Percentiles rank a stretch among this genome's conserved stretches.
phyloP scores from a whole-genome alignment of 2,113 vertebrate genomes.

The Misgurnus mizolepis region DNA sequence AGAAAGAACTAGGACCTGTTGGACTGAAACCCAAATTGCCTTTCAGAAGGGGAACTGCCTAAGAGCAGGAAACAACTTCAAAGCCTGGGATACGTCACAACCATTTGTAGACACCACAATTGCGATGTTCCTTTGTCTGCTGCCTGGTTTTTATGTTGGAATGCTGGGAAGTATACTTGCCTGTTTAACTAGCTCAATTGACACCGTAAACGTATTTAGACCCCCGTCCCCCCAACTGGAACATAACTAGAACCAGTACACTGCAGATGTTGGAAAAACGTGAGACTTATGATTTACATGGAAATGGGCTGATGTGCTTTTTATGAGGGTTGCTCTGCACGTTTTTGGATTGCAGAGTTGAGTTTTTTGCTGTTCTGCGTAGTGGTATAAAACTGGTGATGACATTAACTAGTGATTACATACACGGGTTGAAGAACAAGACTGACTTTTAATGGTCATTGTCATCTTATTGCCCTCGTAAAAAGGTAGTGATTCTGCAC shows the following conservation, averaged over 20 bases:
- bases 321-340: background rate
- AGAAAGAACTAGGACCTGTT: conserved; percentile 42
- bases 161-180: conserved; percentile 52
- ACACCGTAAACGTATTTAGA: background rate
- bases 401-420: too few relatives aligned
- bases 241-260: conserved; percentile 28
- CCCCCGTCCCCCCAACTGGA: background rate
- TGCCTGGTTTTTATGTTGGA: conserved; percentile 62
- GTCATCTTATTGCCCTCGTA: background rate
- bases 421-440: background rate
- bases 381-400: too few relatives aligned
- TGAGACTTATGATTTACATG: background rate
- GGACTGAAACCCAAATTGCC: conserved; percentile 48
- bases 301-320: background rate
- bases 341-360: too few relatives aligned
- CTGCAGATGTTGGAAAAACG: conserved; percentile 18
- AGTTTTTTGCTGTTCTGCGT: too few relatives aligned
- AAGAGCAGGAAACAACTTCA: conserved; percentile 65
- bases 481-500: background rate
- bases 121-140: conserved; percentile 61
- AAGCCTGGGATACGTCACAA: conserved; percentile 59
- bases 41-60: conserved; percentile 57
- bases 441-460: background rate
- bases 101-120: conserved; percentile 59
- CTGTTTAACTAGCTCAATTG: conserved; percentile 27